Evolutionary conservation across 2,113 vertebrate species (phyloP).

Genomic region (Acrocephalus kingi): DNA sequence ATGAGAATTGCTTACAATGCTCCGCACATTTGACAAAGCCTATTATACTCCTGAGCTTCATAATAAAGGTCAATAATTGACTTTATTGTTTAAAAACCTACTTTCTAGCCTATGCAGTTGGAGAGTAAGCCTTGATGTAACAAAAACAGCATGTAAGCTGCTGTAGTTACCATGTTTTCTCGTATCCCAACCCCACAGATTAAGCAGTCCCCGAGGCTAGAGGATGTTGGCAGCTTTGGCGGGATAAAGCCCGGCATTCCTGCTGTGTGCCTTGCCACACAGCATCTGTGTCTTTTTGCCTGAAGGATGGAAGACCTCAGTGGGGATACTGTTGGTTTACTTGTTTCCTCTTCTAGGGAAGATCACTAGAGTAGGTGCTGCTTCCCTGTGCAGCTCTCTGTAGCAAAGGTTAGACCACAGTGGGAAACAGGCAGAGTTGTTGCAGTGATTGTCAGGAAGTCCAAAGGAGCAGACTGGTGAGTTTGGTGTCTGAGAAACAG

Average conservation of each 20-base stretch:
- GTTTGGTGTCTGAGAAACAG: neutral
- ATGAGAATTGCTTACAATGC: neutral
- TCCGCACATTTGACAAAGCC: neutral
- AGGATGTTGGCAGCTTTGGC: neutral
- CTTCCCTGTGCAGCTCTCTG: fast-evolving
- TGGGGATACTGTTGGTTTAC: neutral
- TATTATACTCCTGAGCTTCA: neutral
- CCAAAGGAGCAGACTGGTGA: neutral
- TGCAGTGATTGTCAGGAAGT: neutral
- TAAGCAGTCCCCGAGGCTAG: neutral
- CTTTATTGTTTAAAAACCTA: neutral
- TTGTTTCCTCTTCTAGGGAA: neutral
- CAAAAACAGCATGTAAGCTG: neutral
- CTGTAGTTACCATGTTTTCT: neutral
- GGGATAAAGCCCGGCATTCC: neutral
- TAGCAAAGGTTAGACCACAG: neutral
- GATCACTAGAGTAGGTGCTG: neutral
- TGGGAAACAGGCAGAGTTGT: neutral
- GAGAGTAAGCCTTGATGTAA: neutral
- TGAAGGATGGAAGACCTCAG: neutral
- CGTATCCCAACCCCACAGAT: neutral
- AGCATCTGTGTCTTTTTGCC: neutral
- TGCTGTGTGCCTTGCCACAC: neutral
- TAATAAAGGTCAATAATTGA: neutral
- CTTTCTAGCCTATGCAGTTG: neutral